A percentile compares a stretch with the other conserved stretches of the same genome.
Evolutionary conservation across 2,888 invertebrate genomes (phyloP).

Genomic region (Scaptomyza cyrtandrae): DNA sequence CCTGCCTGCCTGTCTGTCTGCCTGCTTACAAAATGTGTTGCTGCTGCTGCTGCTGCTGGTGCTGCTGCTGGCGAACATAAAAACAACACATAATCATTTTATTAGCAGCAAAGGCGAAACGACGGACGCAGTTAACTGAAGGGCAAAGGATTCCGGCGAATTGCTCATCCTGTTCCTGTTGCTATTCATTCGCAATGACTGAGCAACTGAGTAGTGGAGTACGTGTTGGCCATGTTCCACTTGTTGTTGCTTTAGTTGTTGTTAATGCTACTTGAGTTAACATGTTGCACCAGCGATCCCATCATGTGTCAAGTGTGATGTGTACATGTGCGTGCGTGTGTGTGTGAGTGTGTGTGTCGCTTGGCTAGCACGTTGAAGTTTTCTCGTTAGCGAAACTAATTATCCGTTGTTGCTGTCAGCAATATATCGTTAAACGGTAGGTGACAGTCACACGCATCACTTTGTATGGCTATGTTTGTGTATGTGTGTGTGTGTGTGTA

Average conservation of each 20-base stretch:
- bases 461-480: conserved; percentile 4
- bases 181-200: conserved; percentile 43
- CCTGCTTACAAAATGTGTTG: conserved; percentile 17
- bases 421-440: conserved; percentile 79
- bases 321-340: conserved; percentile 19
- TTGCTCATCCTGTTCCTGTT: conserved; percentile 65
- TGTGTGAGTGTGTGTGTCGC: conserved; percentile 27
- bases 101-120: conserved; percentile 64
- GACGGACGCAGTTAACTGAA: conserved; percentile 54
- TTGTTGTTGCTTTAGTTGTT: conserved; percentile 43
- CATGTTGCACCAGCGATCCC: conserved; percentile 71
- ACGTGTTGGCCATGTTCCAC: conserved; percentile 53
- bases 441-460: conserved; percentile 68
- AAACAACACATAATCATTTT: conserved; percentile 79
- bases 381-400: conserved; percentile 83
- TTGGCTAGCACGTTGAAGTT: conserved; percentile 73
- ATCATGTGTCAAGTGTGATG: conserved; percentile 60
- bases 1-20: conserved; percentile 6
- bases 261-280: conserved; percentile 71
- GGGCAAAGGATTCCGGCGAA: conserved; percentile 56
- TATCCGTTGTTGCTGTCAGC: conserved; percentile 81
- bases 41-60: conserved; percentile 16
- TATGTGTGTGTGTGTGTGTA: background rate
- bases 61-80: conserved; percentile 55
- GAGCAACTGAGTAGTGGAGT: conserved; percentile 40